Evolutionary conservation across 2,113 vertebrate species (phyloP), one percentile per base, ranked within the genome.

Genomic region (Albula glossodonta): DNA sequence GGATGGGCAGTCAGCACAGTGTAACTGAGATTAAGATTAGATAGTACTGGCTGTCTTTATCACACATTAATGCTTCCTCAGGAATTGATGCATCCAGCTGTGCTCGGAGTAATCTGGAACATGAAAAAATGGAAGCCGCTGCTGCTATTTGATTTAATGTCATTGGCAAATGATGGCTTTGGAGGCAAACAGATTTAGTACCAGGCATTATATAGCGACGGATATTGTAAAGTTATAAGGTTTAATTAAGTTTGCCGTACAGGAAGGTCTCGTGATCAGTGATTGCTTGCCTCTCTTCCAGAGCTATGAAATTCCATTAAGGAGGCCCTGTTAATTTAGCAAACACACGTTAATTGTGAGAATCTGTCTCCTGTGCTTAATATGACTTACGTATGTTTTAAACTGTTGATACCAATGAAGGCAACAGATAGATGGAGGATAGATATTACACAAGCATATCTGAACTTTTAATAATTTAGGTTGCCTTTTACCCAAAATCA

Each of bases 391-490:
- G 60, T 86, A 70, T 66, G 52, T 86, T 86, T 86, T 52, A 81
- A 48, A 41, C 57, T 74, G 7, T 19, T 25, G 60, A 49, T 86
- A 86, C 81, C 80, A n/a, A 74, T 81, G 60, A 22, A 70, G 50
- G n/a, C 7, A 81, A 86, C 53, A 82, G 41, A 80, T 84, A 51
- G 82, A 66, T 12, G 53, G 78, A n/a, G 57, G 25, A 66, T 78
- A 82, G 10, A 70, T 53, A 81, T 51, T 57, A 82, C 25, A 66
- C n/a, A 50, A 48, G 51, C 51, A 81, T 57, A 48, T 80, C 50
- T 60, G 19, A 78, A n/a, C 25, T 77, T 85, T 85, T 52, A 85
- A 87, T 87, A 85, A 82, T 87, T 87, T 77, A 87, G 85, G 87
- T 78, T 60, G 4, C 80, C 52, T 53, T 84, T 81, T 49, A 12